Evolutionary conservation across 2,888 invertebrate species (phyloP).

Genomic region (Toxonevra muliebris): DNA sequence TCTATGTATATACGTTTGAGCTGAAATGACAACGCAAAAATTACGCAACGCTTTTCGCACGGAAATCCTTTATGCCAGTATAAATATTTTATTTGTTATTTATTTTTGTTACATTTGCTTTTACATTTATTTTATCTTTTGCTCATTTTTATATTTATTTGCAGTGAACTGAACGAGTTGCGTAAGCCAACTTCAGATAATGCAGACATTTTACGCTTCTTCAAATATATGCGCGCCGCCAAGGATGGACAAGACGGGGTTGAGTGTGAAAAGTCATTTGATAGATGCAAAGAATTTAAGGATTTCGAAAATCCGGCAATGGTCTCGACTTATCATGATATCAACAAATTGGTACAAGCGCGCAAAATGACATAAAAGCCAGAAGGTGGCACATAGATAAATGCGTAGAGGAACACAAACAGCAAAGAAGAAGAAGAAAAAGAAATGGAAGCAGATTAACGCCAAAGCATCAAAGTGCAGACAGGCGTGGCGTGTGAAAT

Average conservation of each 20-base stretch:
- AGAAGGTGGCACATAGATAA: slow-evolving; percentile 6
- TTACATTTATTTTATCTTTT: slow-evolving; percentile 27
- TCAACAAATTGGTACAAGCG: slow-evolving; percentile 86
- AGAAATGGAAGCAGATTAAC: neutral
- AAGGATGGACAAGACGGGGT: slow-evolving; percentile 85
- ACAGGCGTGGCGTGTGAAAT: too few species aligned
- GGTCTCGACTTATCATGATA: slow-evolving; percentile 86
- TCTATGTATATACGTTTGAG: too few species aligned
- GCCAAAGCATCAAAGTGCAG: too few species aligned
- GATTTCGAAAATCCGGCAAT: slow-evolving; percentile 80
- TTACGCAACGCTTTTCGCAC: too few species aligned
- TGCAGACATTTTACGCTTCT: slow-evolving; percentile 86
- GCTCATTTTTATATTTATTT: slow-evolving; percentile 45
- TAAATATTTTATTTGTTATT: slow-evolving; percentile 18
- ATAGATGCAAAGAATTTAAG: slow-evolving; percentile 73
- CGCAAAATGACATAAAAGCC: slow-evolving; percentile 67
- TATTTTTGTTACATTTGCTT: slow-evolving; percentile 5
- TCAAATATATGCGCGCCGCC: slow-evolving; percentile 90
- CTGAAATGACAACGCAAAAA: too few species aligned
- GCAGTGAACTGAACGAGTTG: slow-evolving; percentile 84
- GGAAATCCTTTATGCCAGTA: too few species aligned
- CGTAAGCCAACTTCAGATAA: slow-evolving; percentile 86
- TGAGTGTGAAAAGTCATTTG: slow-evolving; percentile 75
- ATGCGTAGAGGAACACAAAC: neutral
- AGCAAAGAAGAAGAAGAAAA: slow-evolving; percentile 8